Percentiles rank a stretch among this genome's conserved stretches.
Conservation (phyloP, 2,797 vertebrate genomes). For the Fundulus diaphanus region DNA sequence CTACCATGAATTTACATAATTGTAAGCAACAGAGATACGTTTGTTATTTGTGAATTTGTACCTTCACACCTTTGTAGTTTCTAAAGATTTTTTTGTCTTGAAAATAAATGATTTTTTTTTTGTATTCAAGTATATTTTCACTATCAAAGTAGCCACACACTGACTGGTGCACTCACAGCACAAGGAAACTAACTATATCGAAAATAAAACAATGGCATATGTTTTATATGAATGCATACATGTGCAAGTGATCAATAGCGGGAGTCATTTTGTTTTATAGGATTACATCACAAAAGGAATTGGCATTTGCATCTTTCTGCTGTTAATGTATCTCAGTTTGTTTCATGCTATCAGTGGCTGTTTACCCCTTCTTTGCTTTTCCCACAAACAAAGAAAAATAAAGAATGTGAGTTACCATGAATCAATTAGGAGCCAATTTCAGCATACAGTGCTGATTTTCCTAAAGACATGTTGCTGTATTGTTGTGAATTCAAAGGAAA, state of each 20-base stretch:
- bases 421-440: slow-evolving; percentile 46
- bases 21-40: too few relatives aligned
- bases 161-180: neutral
- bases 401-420: slow-evolving; percentile 64
- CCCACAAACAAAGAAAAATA: slow-evolving; percentile 49
- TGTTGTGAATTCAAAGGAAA: slow-evolving; percentile 33
- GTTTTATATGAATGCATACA: neutral
- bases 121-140: neutral
- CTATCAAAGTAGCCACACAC: neutral
- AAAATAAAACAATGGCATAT: neutral
- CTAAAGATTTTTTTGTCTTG: neutral
- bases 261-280: neutral
- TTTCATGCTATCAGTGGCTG: slow-evolving; percentile 12
- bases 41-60: too few relatives aligned
- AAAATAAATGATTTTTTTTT: neutral
- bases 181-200: too few relatives aligned
- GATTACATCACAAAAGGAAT: neutral
- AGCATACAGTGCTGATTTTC: slow-evolving; percentile 54
- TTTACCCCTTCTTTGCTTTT: slow-evolving; percentile 15
- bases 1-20: too few relatives aligned
- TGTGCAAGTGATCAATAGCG: slow-evolving; percentile 6
- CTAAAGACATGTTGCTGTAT: slow-evolving; percentile 12
- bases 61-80: too few relatives aligned
- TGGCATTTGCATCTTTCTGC: neutral
- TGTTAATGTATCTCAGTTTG: slow-evolving; percentile 4